Evolutionary conservation across 2,797 vertebrate species (phyloP).

Genomic region (Pseudochirops cupreus): DNA sequence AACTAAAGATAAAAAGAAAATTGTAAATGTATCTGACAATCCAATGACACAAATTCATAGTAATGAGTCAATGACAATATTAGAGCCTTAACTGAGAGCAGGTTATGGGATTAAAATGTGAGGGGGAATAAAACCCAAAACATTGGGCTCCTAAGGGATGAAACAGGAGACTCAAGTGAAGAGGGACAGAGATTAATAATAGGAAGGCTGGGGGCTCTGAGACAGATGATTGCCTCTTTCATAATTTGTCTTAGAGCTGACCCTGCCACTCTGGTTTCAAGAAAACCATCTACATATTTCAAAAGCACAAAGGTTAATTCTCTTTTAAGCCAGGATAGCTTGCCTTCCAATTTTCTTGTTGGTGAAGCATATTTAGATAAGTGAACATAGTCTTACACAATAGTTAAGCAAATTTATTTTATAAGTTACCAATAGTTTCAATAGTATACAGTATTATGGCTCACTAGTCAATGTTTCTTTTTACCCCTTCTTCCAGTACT

Average conservation of each 20-base stretch:
- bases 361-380: background rate
- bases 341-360: background rate
- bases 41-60: background rate
- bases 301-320: background rate
- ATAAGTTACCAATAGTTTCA: background rate
- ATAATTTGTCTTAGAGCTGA: background rate
- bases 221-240: background rate
- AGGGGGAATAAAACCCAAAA: background rate
- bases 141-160: background rate
- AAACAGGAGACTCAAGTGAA: background rate
- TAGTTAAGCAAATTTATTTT: background rate
- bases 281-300: background rate
- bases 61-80: background rate
- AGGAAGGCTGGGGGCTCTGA: background rate
- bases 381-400: background rate
- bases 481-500: background rate
- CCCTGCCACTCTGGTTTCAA: background rate
- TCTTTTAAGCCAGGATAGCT: background rate
- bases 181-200: background rate
- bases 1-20: background rate
- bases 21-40: background rate
- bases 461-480: background rate
- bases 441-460: background rate
- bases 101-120: background rate
- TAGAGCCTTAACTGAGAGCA: background rate